Evolutionary conservation across 2,888 invertebrate species (phyloP).

Genomic region (Leptinotarsa haldemani): DNA sequence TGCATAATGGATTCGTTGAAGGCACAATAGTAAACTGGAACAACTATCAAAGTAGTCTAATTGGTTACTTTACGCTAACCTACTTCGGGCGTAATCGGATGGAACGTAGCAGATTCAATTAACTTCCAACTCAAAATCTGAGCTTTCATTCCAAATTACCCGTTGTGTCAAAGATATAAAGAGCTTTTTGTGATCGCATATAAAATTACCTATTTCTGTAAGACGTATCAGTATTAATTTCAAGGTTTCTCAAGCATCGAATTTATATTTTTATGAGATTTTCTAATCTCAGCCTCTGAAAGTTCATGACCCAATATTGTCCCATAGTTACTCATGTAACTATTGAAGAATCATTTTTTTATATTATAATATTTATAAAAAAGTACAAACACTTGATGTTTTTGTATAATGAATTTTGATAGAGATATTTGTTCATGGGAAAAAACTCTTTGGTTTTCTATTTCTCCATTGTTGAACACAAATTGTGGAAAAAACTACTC

Average conservation of each 20-base stretch:
- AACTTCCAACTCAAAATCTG: constrained; percentile 11
- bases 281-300: no score
- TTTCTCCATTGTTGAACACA: no score
- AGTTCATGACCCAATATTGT: no score
- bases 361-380: no score
- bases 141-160: constrained; percentile 29
- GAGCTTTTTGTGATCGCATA: constrained; percentile 11
- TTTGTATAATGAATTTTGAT: no score
- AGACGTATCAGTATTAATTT: background rate
- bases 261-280: background rate
- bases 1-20: background rate
- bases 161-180: constrained; percentile 25
- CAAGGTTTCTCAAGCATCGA: background rate
- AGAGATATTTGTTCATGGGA: no score
- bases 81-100: background rate
- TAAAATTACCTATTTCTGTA: constrained; percentile 7
- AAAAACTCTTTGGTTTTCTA: no score
- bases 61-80: background rate
- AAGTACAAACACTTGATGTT: no score
- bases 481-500: no score
- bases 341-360: no score
- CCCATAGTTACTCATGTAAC: no score
- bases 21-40: background rate
- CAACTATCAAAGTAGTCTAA: background rate
- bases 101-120: constrained; percentile 22